Base-by-base conservation (phyloP, 92 coral and sea anemone species). In the Palythoa caribaeorum region DNA sequence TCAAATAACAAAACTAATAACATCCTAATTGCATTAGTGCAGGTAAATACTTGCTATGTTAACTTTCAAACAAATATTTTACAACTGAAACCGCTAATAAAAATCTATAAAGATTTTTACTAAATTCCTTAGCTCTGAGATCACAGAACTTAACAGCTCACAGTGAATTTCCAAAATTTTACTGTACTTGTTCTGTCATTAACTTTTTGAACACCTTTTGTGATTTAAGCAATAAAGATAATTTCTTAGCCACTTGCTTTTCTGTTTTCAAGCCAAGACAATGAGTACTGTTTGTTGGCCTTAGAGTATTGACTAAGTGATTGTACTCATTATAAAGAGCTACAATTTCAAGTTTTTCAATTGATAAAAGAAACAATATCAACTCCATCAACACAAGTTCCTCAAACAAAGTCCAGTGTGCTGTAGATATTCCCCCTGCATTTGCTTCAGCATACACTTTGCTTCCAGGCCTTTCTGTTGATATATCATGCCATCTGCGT, bases 401-500 rank as follows among this genome's bases (percentile, higher is more conserved):
- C 70, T 90, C 93, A 77, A 92, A 87, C 38, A 90, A 15, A 15
- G 95, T 92, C 95, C 95, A 90, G n/a, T 92, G 95, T 6, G 87
- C 93, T 48, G 84, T 76, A n/a, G 55, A 36, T n/a, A 90, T 87
- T 80, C 95, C 95, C 28, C 93, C 91, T 53, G 91, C 90, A 76
- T 90, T 83, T 13, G 36, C 35, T 20, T 92, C 79, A 28, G 93
- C 55, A 54, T 4, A 92, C 2, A 55, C 78, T 48, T 90, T 92
- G 1, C 95, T 91, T 60, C 71, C 59, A 54, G 83, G 38, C 7
- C 90, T 68, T 63, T 85, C 88, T 9, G 94, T 92, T 35, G 90
- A n/a, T 50, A 8, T 78, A 10, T 86, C 86, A 77, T 86, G 94
- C 65, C 80, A 90, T 83, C 90, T 48, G 14, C 94, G 90, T 55